Percentiles rank a stretch among this genome's conserved stretches.
Conservation (phyloP, 2,797 vertebrate species). For the Chiroxiphia lanceolata region DNA sequence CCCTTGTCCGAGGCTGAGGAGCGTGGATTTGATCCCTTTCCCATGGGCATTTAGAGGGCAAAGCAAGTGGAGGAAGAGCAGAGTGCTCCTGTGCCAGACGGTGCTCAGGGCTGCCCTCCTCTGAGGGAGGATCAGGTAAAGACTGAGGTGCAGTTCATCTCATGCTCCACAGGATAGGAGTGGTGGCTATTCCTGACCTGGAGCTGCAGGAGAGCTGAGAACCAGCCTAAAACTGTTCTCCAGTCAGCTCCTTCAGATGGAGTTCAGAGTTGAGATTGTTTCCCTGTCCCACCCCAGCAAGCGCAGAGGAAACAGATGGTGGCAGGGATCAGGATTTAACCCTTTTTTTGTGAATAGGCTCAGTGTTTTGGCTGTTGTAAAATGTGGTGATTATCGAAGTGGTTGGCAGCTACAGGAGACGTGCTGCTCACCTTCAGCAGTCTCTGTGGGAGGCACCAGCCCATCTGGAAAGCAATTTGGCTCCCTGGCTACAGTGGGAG, state of each 20-base stretch:
- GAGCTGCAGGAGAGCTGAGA: not conserved
- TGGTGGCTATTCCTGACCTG: not conserved
- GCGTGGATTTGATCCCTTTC: not conserved
- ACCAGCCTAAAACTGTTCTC: not conserved
- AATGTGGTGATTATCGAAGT: not conserved
- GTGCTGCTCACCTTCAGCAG: not conserved
- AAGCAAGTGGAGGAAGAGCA: not conserved
- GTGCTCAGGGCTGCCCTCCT: not conserved
- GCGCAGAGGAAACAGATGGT: not conserved
- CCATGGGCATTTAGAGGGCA: fast-evolving
- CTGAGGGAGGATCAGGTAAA: not conserved
- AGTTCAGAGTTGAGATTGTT: not conserved
- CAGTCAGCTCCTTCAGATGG: not conserved
- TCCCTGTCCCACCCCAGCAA: not conserved
- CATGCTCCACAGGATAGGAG: not conserved
- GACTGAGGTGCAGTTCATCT: not conserved
- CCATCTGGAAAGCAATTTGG: not conserved
- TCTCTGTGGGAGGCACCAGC: not conserved
- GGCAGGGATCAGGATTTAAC: not conserved
- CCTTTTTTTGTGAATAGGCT: not conserved
- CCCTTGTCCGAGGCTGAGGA: not conserved
- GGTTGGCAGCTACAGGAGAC: not conserved
- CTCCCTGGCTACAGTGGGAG: not conserved
- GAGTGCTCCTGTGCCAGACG: fast-evolving
- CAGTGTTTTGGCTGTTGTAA: not conserved